phyloP scores from a whole-genome alignment of 2,888 invertebrate genomes.

The Eupelmus urozonus region DNA sequence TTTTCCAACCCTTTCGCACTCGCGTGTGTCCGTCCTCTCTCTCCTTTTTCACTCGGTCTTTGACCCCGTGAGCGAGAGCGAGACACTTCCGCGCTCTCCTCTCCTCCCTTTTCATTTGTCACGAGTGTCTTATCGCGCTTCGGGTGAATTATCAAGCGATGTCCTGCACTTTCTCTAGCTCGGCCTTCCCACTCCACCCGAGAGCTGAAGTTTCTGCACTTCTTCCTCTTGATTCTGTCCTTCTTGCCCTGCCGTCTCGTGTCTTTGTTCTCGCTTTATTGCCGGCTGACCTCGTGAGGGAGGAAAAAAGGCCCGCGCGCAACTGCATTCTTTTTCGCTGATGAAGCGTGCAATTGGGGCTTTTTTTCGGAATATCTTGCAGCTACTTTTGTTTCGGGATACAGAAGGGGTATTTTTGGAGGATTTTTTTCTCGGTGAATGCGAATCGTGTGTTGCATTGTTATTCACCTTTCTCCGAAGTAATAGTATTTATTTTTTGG shows the following conservation, averaged over 20 bases:
- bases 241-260: background rate
- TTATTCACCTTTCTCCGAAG: no score
- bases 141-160: conserved; percentile 63
- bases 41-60: conserved; percentile 31
- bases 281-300: conserved; percentile 20
- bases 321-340: conserved; percentile 6
- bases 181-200: conserved; percentile 34
- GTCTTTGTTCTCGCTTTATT: conserved; percentile 14
- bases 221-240: background rate
- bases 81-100: no score
- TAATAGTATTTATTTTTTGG: no score
- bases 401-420: no score
- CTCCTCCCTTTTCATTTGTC: conserved; percentile 64
- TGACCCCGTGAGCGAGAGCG: conserved; percentile 18
- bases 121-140: conserved; percentile 64
- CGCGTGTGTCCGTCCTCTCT: conserved; percentile 19
- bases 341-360: conserved; percentile 32
- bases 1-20: conserved; percentile 10
- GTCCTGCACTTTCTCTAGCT: conserved; percentile 26
- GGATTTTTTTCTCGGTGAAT: no score
- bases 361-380: conserved; percentile 7
- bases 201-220: conserved; percentile 15
- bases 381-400: background rate
- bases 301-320: background rate
- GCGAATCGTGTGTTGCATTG: no score